phyloP scores from a whole-genome alignment of 1,140 invertebrate species.

The Drosophila pachea region DNA sequence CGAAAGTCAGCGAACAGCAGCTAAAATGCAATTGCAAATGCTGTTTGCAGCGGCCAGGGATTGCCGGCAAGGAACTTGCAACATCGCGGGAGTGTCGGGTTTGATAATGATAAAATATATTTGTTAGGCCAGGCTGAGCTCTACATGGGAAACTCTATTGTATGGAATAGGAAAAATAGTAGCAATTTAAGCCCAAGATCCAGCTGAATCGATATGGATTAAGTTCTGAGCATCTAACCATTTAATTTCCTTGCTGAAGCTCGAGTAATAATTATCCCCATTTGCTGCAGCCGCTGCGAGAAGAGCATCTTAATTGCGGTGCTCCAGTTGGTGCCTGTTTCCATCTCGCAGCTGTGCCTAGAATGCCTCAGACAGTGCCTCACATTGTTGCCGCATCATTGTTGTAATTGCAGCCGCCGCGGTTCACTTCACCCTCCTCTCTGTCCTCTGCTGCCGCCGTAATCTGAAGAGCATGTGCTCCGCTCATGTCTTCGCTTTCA shows the following conservation, averaged over 20 bases:
- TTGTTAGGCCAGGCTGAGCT: conserved; percentile 10
- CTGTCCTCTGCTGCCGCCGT: background rate
- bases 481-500: conserved; percentile 46
- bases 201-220: no score
- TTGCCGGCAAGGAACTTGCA: no score
- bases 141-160: background rate
- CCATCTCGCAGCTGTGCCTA: conserved; percentile 9
- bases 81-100: background rate
- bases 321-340: background rate
- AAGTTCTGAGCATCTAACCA: no score
- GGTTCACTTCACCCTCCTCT: conserved; percentile 3
- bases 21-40: conserved; percentile 45
- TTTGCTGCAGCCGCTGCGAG: background rate
- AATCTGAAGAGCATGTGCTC: conserved; percentile 25
- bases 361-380: conserved; percentile 19
- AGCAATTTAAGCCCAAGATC: no score
- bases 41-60: conserved; percentile 4
- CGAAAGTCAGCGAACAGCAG: conserved; percentile 46
- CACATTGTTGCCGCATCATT: conserved; percentile 68
- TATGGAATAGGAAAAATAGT: no score
- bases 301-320: conserved; percentile 36
- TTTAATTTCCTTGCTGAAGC: background rate
- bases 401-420: conserved; percentile 65
- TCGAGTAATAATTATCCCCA: background rate
- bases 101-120: conserved; percentile 56